Conservation (phyloP, 2,888 invertebrate genomes). For the Parnassius apollo region DNA sequence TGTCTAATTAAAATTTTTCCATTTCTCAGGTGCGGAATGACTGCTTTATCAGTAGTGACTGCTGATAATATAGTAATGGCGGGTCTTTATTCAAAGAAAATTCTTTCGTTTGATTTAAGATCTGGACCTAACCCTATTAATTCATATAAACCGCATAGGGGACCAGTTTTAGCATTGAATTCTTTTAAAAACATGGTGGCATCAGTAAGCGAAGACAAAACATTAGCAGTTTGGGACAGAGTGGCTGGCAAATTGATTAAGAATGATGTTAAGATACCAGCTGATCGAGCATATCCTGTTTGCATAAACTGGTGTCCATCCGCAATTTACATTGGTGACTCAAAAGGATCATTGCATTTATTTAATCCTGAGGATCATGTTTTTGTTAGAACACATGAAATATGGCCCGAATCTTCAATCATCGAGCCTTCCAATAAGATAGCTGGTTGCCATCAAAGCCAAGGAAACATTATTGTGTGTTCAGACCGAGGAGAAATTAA, state of each 20-base stretch:
- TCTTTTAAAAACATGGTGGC: conserved; percentile 70
- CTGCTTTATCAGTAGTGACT: conserved; percentile 76
- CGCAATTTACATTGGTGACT: conserved; percentile 71
- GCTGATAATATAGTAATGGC: conserved; percentile 71
- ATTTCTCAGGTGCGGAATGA: conserved; percentile 65
- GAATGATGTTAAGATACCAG: conserved; percentile 61
- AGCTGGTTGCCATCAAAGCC: conserved; percentile 63
- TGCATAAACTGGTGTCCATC: conserved; percentile 66
- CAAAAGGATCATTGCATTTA: conserved; percentile 66
- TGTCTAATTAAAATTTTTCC: too few relatives aligned
- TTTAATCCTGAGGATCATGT: conserved; percentile 59
- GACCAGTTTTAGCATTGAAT: conserved; percentile 72
- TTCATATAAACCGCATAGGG: conserved; percentile 74
- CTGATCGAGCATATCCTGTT: conserved; percentile 63
- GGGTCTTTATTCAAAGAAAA: conserved; percentile 78
- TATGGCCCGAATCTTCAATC: conserved; percentile 63
- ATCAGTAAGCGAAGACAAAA: conserved; percentile 82
- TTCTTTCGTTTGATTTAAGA: conserved; percentile 77
- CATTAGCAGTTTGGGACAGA: conserved; percentile 80
- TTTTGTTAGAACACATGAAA: conserved; percentile 53
- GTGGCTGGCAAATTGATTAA: conserved; percentile 69
- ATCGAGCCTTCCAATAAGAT: conserved; percentile 64
- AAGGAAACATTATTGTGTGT: conserved; percentile 66
- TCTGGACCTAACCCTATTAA: conserved; percentile 58
- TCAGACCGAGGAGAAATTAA: conserved; percentile 73